These are phyloP conservation scores for Plecotus auritus DNA, from an alignment of 2,113 vertebrate genomes.

Conservation along the genomic window DNA sequence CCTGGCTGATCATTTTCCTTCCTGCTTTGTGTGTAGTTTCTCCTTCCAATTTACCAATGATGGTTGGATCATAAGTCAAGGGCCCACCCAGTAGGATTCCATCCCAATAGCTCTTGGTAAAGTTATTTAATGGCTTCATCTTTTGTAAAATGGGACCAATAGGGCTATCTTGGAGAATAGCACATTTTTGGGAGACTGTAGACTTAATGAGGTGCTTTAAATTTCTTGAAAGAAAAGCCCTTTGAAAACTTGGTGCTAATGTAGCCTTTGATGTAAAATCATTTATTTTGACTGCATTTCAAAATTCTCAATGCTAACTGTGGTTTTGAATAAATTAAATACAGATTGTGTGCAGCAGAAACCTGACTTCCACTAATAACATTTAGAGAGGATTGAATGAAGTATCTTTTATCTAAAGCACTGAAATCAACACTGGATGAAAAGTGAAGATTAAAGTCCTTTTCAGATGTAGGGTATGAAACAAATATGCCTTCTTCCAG, in stretches of 20 bases:
- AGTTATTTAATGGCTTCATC: neutral
- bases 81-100: neutral
- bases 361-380: neutral
- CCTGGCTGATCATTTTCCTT: neutral
- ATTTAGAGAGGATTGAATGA: slow-evolving; percentile 22
- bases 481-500: neutral
- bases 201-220: slow-evolving; percentile 22
- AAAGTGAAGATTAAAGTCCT: neutral
- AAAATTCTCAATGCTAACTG: slow-evolving; percentile 3
- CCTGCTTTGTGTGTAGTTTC: neutral
- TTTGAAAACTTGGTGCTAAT: slow-evolving; percentile 45
- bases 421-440: neutral
- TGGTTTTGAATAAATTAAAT: slow-evolving; percentile 32
- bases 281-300: slow-evolving; percentile 36
- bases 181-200: neutral
- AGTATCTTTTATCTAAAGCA: slow-evolving; percentile 6
- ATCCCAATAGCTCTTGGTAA: neutral
- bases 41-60: neutral
- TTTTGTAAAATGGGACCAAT: slow-evolving; percentile 23
- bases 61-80: neutral
- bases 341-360: neutral
- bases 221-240: slow-evolving; percentile 14
- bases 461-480: neutral
- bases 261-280: neutral
- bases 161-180: neutral